Evolutionary conservation across 2,797 vertebrate species (phyloP).

Genomic region (Macrochelys suwanniensis): DNA sequence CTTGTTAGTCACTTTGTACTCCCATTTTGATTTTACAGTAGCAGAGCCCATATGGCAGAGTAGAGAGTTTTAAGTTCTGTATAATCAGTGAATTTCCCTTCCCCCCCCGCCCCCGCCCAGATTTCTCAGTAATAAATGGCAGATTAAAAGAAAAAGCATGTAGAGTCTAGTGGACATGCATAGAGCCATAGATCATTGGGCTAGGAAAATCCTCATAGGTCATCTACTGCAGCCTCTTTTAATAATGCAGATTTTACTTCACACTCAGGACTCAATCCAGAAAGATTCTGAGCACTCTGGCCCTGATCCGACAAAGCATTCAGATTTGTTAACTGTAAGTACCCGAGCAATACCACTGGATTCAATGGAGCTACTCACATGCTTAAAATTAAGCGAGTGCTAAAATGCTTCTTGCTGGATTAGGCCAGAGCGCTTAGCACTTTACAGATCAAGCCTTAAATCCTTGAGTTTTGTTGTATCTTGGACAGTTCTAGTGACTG

Average conservation of each 20-base stretch:
- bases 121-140: not conserved
- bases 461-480: fast-evolving
- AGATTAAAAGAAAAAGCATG: not conserved
- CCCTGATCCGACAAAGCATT: fast-evolving
- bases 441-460: not conserved
- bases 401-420: not conserved
- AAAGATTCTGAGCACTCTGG: not conserved
- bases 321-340: fast-evolving
- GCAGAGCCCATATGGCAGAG: not conserved
- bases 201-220: not conserved
- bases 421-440: not conserved
- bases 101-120: no score
- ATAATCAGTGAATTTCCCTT: not conserved
- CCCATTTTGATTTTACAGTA: not conserved
- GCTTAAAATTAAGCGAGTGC: not conserved
- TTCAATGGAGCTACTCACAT: not conserved
- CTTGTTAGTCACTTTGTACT: slow-evolving; percentile 10
- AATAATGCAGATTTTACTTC: not conserved
- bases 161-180: fast-evolving
- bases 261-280: not conserved
- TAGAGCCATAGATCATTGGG: fast-evolving
- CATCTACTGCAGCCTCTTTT: not conserved
- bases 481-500: not conserved
- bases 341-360: not conserved
- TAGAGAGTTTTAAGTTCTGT: not conserved